Evolutionary conservation across 2,888 invertebrate genomes (phyloP), one percentile per base, ranked within the genome.

Genomic region (Diloba caeruleocephala): DNA sequence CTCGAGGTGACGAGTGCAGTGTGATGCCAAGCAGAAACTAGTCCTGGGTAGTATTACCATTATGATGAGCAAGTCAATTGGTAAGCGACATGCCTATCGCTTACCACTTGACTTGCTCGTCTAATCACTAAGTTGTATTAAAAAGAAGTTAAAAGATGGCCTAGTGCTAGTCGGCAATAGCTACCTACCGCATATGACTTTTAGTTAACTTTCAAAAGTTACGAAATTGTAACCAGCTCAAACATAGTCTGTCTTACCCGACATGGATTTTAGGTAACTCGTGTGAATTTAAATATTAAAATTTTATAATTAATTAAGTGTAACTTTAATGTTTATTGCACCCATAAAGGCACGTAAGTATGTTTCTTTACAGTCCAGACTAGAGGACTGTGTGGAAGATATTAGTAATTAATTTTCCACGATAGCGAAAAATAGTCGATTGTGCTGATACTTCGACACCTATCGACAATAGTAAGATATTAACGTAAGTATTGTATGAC

Each of bases 381-480:
- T 29, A 34, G 29, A 23, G 31, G 9, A 19, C 15, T 48, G 43
- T 41, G 42, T 43, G 29, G 32, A 51, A 39, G 50, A 42, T 26
- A 48, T 65, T 42, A 39, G 26, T 43, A 10, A 64, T 58, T 50
- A 39, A 45, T 41, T 68, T 66, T 59, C 46, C 53, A 64, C 69
- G 54, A 44, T 58, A 33, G 13, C 41, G 26, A 33, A 37, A 62
- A 32, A 51, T 37, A 45, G 39, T 33, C 41, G 41, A 69, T 64
- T 64, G 57, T 64, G 68, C 37, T 67, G 14, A 68, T 41, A 67
- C 53, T 53, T 12, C 37, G 67, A 60, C 61, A 38, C n/a, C n/a
- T 38, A 45, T 66, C 42, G 15, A 62, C 61, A 66, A 42, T 45
- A 31, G 26, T 21, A 38, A 37, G 15, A 52, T 61, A 65, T 58